These are phyloP conservation scores for Porites cylindrica DNA, from an alignment of 92 coral and sea anemone species.

Conservation along the genomic window DNA sequence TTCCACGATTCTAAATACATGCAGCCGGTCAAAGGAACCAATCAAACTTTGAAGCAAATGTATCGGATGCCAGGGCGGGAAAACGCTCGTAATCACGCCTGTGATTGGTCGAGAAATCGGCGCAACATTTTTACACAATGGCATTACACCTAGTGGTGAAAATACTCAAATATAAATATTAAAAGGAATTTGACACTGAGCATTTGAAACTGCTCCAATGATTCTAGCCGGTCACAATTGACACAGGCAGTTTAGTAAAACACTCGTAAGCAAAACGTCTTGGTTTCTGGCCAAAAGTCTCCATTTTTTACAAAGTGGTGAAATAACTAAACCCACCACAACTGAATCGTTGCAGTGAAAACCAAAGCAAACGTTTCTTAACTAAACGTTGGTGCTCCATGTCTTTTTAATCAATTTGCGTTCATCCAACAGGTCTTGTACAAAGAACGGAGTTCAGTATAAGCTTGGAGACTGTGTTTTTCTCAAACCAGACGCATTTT, in stretches of 20 bases:
- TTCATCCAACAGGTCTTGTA: slow-evolving; percentile 63
- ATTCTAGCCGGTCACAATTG: not conserved
- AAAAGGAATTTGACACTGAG: not conserved
- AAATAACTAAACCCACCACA: too few relatives aligned
- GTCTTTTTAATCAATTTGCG: not conserved
- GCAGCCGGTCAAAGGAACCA: not conserved
- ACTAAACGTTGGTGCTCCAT: not conserved
- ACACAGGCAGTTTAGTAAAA: not conserved
- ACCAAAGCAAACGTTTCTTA: not conserved
- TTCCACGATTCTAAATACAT: not conserved
- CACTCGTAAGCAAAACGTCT: not conserved
- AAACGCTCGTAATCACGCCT: not conserved
- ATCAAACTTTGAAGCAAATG: not conserved
- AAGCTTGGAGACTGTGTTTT: slow-evolving; percentile 81
- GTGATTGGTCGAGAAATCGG: not conserved
- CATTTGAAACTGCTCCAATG: too few relatives aligned
- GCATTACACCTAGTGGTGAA: not conserved
- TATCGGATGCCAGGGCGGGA: not conserved
- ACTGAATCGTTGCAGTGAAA: not conserved
- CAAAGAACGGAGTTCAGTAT: slow-evolving; percentile 68
- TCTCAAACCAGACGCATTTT: slow-evolving; percentile 78
- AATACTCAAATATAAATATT: not conserved
- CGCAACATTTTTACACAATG: not conserved
- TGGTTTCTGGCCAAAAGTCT: not conserved
- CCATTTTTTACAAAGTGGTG: too few relatives aligned